A percentile compares a stretch with the other conserved stretches of the same genome.
Evolutionary conservation across 2,113 vertebrate genomes (phyloP).

Genomic region (Callorhinus ursinus): DNA sequence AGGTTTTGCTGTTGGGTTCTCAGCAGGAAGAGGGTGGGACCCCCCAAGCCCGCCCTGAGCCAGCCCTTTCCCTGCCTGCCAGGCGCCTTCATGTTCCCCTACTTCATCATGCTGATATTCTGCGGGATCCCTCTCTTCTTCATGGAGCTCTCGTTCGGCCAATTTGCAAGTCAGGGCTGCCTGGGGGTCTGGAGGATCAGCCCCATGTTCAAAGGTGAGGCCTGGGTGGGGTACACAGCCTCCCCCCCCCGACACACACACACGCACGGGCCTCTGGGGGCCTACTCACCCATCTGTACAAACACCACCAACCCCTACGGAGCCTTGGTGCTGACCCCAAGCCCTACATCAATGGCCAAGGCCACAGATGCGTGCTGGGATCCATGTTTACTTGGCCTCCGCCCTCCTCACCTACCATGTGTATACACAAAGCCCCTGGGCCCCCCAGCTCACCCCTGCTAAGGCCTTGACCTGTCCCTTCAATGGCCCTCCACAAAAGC

Average conservation of each 20-base stretch:
- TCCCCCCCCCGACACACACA: fast-evolving
- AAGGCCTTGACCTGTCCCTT: neutral
- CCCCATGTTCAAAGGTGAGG: slow-evolving; percentile 99
- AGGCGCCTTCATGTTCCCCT: slow-evolving; percentile 99
- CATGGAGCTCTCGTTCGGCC: slow-evolving; percentile 98
- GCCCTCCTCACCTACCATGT: neutral
- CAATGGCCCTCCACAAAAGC: neutral
- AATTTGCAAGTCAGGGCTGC: slow-evolving; percentile 97
- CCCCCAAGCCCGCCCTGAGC: slow-evolving; percentile 37
- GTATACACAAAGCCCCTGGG: slow-evolving; percentile 6
- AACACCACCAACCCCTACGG: slow-evolving; percentile 19
- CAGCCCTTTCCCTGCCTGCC: slow-evolving; percentile 30
- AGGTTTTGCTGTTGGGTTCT: neutral
- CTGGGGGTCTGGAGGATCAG: slow-evolving; percentile 98
- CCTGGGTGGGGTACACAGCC: fast-evolving
- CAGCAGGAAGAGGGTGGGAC: slow-evolving; percentile 38
- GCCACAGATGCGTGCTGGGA: neutral
- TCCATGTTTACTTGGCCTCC: slow-evolving; percentile 13
- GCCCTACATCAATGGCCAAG: slow-evolving; percentile 39
- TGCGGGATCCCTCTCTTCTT: slow-evolving; percentile 99
- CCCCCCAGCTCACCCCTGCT: neutral
- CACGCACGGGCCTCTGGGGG: fast-evolving
- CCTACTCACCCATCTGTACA: neutral
- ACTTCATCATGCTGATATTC: slow-evolving; percentile 99
- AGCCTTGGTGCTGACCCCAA: neutral